Percentiles rank a stretch among this genome's conserved stretches.
Evolutionary conservation across 2,888 invertebrate genomes (phyloP).

Genomic region (Tenodera sinensis): DNA sequence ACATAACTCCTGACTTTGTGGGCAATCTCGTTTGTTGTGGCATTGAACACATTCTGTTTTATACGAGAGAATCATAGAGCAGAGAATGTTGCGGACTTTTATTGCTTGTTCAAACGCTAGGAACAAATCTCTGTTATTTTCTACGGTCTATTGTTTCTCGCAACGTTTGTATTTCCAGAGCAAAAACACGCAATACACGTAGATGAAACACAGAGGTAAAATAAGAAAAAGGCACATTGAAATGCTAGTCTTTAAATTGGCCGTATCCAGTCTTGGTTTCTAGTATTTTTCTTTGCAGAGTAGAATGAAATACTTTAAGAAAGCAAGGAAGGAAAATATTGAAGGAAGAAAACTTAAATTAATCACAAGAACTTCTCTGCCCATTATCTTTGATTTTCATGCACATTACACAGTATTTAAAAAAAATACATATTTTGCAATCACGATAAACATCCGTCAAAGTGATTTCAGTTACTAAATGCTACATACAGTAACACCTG

Average conservation of each 20-base stretch:
- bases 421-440: no score
- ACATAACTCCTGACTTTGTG: neutral
- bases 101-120: neutral
- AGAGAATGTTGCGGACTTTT: neutral
- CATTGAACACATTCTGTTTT: neutral
- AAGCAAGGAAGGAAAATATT: neutral
- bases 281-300: no score
- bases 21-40: neutral
- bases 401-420: no score
- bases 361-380: no score
- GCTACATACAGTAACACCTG: no score
- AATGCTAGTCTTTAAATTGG: no score
- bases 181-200: neutral
- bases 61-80: neutral
- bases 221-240: no score
- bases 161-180: neutral
- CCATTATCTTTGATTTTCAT: no score
- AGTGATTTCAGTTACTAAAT: no score
- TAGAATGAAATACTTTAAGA: neutral
- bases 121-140: neutral
- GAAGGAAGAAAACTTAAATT: neutral
- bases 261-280: no score
- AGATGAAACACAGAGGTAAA: no score
- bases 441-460: no score
- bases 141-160: neutral